A percentile compares a stretch with the other conserved stretches of the same genome.
These are phyloP conservation scores for Acromyrmex charruanus DNA, from an alignment of 1,140 invertebrate genomes.

Conservation along the genomic window DNA sequence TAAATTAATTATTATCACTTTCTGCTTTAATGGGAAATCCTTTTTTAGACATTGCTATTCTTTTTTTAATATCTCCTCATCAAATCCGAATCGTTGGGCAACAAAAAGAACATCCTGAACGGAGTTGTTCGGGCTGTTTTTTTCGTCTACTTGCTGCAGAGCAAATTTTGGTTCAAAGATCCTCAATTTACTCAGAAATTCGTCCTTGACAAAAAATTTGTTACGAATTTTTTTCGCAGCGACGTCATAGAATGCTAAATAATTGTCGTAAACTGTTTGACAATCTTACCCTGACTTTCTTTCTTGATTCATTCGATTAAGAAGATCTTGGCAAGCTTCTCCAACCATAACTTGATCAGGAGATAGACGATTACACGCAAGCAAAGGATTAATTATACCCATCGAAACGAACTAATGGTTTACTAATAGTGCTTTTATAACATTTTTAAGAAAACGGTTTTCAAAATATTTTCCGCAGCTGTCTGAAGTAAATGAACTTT, in stretches of 20 bases:
- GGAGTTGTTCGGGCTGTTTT: not conserved
- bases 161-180: not conserved
- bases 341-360: constrained; percentile 10
- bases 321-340: not conserved
- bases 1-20: not conserved
- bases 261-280: constrained; percentile 4
- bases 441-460: not conserved
- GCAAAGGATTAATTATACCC: constrained; percentile 2
- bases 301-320: not conserved
- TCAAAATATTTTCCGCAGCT: not conserved
- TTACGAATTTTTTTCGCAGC: not conserved
- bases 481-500: constrained; percentile 20
- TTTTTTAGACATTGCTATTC: not conserved
- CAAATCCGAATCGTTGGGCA: not conserved
- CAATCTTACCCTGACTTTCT: not conserved
- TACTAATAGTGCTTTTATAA: not conserved
- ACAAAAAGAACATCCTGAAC: constrained; percentile 12
- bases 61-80: not conserved
- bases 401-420: not conserved
- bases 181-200: not conserved
- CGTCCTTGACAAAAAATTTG: constrained; percentile 2
- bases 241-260: not conserved
- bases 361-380: not conserved
- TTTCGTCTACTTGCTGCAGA: not conserved
- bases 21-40: not conserved